Percentiles rank a stretch among this genome's conserved stretches.
phyloP scores from a whole-genome alignment of 1,140 invertebrate species.

The Mylabris phalerata region DNA sequence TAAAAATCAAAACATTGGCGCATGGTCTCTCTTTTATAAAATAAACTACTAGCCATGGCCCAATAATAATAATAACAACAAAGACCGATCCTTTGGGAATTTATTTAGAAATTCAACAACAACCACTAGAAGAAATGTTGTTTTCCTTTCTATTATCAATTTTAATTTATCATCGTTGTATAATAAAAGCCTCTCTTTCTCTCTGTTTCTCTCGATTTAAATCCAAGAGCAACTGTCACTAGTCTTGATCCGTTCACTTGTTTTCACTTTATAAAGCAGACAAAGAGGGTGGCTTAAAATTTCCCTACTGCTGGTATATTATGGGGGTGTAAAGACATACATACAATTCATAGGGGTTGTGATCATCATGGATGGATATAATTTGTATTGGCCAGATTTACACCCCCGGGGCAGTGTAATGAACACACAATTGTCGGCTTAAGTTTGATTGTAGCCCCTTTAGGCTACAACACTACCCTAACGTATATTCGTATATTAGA shows the following conservation, averaged over 20 bases:
- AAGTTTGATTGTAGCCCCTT: slow-evolving; percentile 38
- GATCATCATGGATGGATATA: slow-evolving; percentile 38
- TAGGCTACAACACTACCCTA: slow-evolving; percentile 14
- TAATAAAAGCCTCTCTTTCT: too few species aligned
- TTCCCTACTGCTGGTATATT: slow-evolving; percentile 4
- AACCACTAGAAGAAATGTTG: too few species aligned
- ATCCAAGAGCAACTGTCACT: too few species aligned
- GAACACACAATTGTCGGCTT: slow-evolving; percentile 45
- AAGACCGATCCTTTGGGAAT: slow-evolving; percentile 16
- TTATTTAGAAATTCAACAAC: not conserved
- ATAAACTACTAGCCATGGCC: too few species aligned
- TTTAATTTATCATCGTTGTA: too few species aligned
- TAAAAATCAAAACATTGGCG: slow-evolving; percentile 39
- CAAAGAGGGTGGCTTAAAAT: slow-evolving; percentile 17
- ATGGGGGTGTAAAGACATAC: not conserved
- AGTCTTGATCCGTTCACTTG: too few species aligned
- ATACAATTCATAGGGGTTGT: not conserved
- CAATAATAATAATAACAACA: not conserved
- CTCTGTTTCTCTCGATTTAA: too few species aligned
- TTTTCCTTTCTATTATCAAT: too few species aligned
- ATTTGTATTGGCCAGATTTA: slow-evolving; percentile 46
- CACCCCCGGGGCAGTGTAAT: slow-evolving; percentile 42
- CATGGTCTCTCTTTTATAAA: slow-evolving; percentile 10
- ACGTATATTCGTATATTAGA: slow-evolving; percentile 4
- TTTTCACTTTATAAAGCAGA: too few species aligned